Conservation (phyloP, 2,113 vertebrate genomes). For the Amia ocellicauda region DNA sequence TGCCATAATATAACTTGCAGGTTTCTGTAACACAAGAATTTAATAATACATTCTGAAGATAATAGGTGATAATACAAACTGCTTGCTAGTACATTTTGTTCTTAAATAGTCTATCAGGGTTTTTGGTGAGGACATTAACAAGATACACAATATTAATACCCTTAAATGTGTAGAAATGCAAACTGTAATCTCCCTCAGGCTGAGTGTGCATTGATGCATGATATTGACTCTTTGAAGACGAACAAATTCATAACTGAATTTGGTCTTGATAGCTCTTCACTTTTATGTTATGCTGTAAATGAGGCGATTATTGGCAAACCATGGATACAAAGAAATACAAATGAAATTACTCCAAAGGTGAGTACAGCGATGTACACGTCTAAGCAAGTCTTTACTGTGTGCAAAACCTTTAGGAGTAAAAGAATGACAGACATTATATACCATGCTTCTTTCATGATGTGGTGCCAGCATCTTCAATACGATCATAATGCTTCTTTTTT, state of each 20-base stretch:
- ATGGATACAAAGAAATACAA: slow-evolving; percentile 2
- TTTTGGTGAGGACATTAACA: neutral
- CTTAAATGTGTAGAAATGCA: neutral
- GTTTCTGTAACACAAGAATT: too few species aligned
- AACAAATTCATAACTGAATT: neutral
- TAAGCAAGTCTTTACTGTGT: neutral
- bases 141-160: slow-evolving; percentile 2
- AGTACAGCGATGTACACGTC: neutral
- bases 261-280: neutral
- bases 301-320: neutral
- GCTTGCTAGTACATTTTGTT: too few species aligned
- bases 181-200: neutral
- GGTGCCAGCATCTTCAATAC: too few species aligned
- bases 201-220: neutral
- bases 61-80: too few species aligned
- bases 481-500: too few species aligned
- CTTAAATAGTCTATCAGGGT: too few species aligned
- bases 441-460: too few species aligned
- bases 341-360: neutral
- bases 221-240: slow-evolving; percentile 5
- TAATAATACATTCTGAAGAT: too few species aligned
- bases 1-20: too few species aligned
- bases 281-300: neutral
- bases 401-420: neutral
- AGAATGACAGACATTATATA: too few species aligned